Evolutionary conservation across 2,113 vertebrate genomes (phyloP).

Genomic region (Nothocercus nigrocapillus): DNA sequence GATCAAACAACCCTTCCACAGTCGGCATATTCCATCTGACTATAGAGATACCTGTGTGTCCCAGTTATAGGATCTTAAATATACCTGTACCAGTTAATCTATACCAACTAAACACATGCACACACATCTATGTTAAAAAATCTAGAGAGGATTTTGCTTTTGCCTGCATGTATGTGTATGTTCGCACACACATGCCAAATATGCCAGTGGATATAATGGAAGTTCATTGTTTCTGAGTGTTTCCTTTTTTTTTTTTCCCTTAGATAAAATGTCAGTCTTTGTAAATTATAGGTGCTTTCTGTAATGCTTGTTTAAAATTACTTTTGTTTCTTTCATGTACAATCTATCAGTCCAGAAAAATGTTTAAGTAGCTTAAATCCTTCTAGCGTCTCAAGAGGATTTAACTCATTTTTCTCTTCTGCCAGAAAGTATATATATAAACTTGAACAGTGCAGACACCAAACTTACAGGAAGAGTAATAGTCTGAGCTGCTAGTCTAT

Average conservation of each 20-base stretch:
- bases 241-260: not conserved
- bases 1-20: not conserved
- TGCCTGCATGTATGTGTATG: not conserved
- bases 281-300: not conserved
- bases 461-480: not conserved
- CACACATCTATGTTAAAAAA: not conserved
- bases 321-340: not conserved
- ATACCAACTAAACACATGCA: fast-evolving
- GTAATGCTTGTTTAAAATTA: not conserved
- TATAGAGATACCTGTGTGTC: not conserved
- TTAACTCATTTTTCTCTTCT: not conserved
- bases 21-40: not conserved
- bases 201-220: not conserved
- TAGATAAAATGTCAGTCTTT: not conserved
- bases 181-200: not conserved
- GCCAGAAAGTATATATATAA: not conserved
- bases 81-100: not conserved
- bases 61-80: not conserved
- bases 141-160: too few relatives aligned
- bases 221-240: not conserved
- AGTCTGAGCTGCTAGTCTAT: not conserved
- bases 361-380: not conserved
- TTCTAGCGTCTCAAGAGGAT: not conserved
- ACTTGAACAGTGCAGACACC: not conserved
- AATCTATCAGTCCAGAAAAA: not conserved